Evolutionary conservation across 2,113 vertebrate species (phyloP), one percentile per base, ranked within the genome.

Genomic region (Stigmatopora argus): DNA sequence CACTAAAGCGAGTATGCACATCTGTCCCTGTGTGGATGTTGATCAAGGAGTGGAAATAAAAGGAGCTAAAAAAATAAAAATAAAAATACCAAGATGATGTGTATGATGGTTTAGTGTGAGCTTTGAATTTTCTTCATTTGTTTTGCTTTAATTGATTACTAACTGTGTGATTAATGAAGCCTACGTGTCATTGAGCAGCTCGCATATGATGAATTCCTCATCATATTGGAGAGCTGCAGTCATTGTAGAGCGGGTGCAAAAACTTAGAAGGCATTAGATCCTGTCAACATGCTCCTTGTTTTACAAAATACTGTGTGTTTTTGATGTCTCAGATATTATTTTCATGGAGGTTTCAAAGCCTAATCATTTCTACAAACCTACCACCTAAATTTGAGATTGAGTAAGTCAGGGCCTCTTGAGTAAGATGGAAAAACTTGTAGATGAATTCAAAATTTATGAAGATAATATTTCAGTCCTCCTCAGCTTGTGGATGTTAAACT

Each of bases 131-230:
- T 91, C 91, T 90, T 88, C 91, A 93, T 96, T 94, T 94, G 94
- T 88, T 94, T 94, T 93, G 87, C 92, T 92, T 93, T 93, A 96
- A 95, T 95, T 95, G 95, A 96, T 95, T 87, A 90, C 91, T 92
- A 92, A 88, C 91, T 91, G 85, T 86, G 84, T 95, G 94, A 97
- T 94, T 93, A 95, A 95, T 95, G 91, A 89, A 89, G 87, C 81
- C 80, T 78, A 77, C 86, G 90, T 92, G 55, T 60, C 92, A 92
- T 90, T 90, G 87, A 90, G 89, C 82, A 85, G 80, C 53, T 56
- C 31, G 15, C 85, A 78, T 80, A 89, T 91, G 92, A 96, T 96
- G 91, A 94, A 94, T 95, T 92, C 91, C 87, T 89, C 90, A 89
- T 90, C 90, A 87, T 86, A 89, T 86, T 90, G 86, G 85, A 83